Evolutionary conservation across 2,888 invertebrate genomes (phyloP).

Genomic region (Aricia artaxerxes): DNA sequence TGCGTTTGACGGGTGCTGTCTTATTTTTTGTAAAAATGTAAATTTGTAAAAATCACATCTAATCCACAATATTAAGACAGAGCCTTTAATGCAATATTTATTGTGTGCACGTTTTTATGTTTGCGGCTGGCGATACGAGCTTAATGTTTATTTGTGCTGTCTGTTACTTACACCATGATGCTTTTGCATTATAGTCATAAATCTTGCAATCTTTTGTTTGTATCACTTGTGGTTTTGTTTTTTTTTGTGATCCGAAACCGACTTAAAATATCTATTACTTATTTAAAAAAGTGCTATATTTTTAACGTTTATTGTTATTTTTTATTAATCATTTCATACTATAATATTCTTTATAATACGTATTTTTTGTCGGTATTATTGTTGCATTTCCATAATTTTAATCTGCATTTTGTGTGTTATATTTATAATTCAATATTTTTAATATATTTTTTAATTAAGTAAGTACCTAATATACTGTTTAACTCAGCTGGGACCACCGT

Average conservation of each 20-base stretch:
- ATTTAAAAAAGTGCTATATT: no score
- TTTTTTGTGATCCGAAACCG: neutral
- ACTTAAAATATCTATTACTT: neutral
- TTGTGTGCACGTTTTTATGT: constrained; percentile 29
- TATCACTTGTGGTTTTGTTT: neutral
- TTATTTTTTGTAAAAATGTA: constrained; percentile 46
- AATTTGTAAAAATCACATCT: constrained; percentile 50
- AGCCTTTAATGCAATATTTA: constrained; percentile 42
- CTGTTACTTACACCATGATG: neutral
- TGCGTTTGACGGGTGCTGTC: constrained; percentile 64
- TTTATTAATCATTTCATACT: no score
- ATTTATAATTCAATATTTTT: neutral
- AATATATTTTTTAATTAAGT: neutral
- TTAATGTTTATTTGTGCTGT: neutral
- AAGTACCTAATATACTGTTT: neutral
- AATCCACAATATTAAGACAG: constrained; percentile 53
- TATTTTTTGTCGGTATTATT: no score
- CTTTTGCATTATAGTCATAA: neutral
- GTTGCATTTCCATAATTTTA: neutral
- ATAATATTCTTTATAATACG: no score
- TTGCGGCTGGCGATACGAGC: neutral
- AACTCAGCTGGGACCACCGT: no score
- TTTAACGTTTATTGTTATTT: no score
- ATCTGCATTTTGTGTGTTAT: neutral
- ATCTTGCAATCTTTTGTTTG: neutral